These are phyloP conservation scores for Orestias chungarensis DNA, from an alignment of 2,797 vertebrate species.

Conservation along the genomic window DNA sequence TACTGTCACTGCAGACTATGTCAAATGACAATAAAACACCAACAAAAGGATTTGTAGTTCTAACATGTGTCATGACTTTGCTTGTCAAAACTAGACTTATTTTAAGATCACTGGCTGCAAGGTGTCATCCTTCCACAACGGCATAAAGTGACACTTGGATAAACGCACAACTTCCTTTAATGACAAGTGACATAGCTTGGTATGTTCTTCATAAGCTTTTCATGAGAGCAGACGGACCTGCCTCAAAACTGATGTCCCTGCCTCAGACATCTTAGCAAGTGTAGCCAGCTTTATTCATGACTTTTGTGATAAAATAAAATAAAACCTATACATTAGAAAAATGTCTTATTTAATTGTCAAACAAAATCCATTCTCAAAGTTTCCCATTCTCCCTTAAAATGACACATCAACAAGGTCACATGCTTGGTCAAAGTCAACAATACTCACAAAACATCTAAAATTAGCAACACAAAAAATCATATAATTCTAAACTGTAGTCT, in stretches of 20 bases:
- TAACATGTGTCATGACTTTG: neutral
- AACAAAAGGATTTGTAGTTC: neutral
- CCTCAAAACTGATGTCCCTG: neutral
- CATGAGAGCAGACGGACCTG: neutral
- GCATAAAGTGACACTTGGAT: neutral
- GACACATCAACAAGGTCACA: neutral
- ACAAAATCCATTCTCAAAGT: neutral
- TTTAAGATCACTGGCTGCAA: neutral
- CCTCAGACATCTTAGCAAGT: neutral
- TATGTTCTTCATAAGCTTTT: constrained; percentile 2
- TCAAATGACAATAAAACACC: neutral
- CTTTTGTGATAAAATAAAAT: neutral
- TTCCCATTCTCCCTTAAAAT: neutral
- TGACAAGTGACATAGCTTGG: constrained; percentile 4
- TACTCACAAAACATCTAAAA: neutral
- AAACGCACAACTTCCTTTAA: neutral
- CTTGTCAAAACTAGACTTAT: constrained; percentile 5
- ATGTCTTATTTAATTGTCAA: neutral
- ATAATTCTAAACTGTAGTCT: neutral
- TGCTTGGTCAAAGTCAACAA: neutral
- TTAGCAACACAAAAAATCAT: too few species aligned
- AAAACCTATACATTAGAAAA: neutral
- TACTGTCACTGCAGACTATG: neutral
- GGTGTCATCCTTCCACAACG: neutral
- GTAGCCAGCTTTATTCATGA: neutral